These are phyloP conservation scores for Cephus pygmeus DNA, from an alignment of 2,888 invertebrate genomes.

Conservation along the genomic window DNA sequence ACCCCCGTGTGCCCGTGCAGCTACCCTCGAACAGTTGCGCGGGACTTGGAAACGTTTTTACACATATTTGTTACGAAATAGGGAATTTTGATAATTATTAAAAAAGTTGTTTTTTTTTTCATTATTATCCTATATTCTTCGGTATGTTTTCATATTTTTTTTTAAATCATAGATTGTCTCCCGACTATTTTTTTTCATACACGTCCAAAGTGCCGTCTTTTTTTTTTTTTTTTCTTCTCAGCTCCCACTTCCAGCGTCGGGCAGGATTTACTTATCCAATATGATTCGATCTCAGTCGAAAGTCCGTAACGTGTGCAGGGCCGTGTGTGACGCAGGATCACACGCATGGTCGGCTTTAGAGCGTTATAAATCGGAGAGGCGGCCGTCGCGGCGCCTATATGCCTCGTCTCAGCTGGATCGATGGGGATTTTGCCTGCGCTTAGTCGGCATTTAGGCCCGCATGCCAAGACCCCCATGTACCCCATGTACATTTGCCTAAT, in stretches of 20 bases:
- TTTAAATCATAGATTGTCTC: background rate
- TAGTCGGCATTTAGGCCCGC: slow-evolving; percentile 57
- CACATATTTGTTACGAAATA: slow-evolving; percentile 32
- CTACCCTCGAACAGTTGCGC: background rate
- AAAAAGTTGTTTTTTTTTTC: too few species aligned
- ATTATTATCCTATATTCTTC: too few species aligned
- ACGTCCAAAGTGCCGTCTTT: background rate
- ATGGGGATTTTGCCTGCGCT: slow-evolving; percentile 51
- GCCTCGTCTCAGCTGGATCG: slow-evolving; percentile 44
- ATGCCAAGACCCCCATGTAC: slow-evolving; percentile 45
- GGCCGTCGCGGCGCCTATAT: slow-evolving; percentile 36
- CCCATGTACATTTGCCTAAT: slow-evolving; percentile 53
- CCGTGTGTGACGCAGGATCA: slow-evolving; percentile 49
- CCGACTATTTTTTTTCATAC: background rate
- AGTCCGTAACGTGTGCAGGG: slow-evolving; percentile 28
- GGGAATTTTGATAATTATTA: too few species aligned
- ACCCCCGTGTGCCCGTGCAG: background rate
- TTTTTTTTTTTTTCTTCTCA: background rate
- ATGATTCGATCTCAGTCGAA: slow-evolving; percentile 15
- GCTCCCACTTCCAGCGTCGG: slow-evolving; percentile 9
- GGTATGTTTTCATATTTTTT: too few species aligned
- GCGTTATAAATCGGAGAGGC: slow-evolving; percentile 59
- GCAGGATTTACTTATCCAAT: slow-evolving; percentile 27
- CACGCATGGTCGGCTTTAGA: slow-evolving; percentile 54
- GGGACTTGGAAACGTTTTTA: background rate